Percentiles rank a stretch among this genome's conserved stretches.
These are phyloP conservation scores for Tylochromis polylepis DNA, from an alignment of 2,113 vertebrate genomes.

Conservation along the genomic window DNA sequence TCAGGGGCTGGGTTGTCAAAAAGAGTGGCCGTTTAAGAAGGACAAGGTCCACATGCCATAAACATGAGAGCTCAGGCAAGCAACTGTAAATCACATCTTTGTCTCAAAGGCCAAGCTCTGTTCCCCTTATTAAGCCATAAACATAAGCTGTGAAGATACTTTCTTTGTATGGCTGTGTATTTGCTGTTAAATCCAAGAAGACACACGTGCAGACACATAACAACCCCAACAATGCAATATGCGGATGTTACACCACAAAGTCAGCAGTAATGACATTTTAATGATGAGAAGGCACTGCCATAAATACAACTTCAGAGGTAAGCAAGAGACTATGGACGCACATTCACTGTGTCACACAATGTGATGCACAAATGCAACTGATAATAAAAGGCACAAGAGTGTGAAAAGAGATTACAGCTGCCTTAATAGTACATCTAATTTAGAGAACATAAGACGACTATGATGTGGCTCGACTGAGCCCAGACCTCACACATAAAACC, in stretches of 20 bases:
- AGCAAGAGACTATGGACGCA: neutral
- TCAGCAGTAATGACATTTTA: neutral
- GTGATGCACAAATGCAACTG: neutral
- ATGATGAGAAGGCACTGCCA: neutral
- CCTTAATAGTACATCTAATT: neutral
- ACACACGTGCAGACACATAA: neutral
- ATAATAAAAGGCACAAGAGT: neutral
- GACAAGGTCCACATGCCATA: conserved; percentile 51
- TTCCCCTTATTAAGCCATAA: conserved; percentile 10
- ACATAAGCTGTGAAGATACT: neutral
- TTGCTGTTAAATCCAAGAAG: neutral
- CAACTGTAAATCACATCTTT: neutral
- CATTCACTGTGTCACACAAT: neutral
- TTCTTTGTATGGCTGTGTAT: too few species aligned
- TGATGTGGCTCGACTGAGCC: neutral
- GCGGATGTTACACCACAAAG: neutral
- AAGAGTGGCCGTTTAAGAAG: neutral
- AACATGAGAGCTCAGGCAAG: conserved; percentile 21
- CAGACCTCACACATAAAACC: neutral
- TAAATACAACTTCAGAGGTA: neutral
- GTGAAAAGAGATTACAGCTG: neutral
- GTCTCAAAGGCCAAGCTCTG: conserved; percentile 28
- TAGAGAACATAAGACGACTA: neutral
- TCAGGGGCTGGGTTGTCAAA: neutral
- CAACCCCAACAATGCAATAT: neutral